These are phyloP conservation scores for Elephantulus edwardii DNA, from an alignment of 2,113 vertebrate genomes.

Conservation along the genomic window DNA sequence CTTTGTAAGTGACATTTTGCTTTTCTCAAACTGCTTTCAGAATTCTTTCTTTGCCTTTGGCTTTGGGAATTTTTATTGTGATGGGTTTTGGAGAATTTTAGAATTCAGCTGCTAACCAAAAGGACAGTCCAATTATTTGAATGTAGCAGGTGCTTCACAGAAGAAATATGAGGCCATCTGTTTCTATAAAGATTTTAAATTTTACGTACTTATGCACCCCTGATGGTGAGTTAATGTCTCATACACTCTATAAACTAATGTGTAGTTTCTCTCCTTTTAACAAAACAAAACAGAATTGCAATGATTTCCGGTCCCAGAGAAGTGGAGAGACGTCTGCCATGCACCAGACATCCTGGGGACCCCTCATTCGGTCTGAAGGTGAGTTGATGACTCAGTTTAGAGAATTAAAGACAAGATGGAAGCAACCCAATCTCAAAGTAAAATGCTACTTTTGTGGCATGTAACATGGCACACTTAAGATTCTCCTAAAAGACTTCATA, in stretches of 20 bases:
- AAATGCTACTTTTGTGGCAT: fast-evolving
- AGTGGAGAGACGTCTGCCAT: fast-evolving
- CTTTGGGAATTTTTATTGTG: too few species aligned
- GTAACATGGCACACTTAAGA: fast-evolving
- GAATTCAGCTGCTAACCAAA: too few species aligned
- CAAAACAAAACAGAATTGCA: conserved; percentile 57
- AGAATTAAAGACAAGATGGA: not conserved
- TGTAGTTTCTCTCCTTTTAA: not conserved
- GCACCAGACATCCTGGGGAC: conserved; percentile 69
- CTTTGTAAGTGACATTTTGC: too few species aligned
- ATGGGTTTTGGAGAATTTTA: too few species aligned
- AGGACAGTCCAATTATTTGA: too few species aligned
- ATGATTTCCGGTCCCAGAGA: conserved; percentile 29
- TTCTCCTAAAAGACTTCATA: not conserved
- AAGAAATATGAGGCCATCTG: too few species aligned
- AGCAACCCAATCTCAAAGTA: fast-evolving
- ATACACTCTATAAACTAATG: not conserved
- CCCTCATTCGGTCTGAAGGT: conserved; percentile 60
- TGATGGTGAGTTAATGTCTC: fast-evolving
- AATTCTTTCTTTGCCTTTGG: too few species aligned
- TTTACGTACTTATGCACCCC: not conserved
- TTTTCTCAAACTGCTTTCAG: too few species aligned
- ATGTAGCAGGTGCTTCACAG: too few species aligned
- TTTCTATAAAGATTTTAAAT: too few species aligned
- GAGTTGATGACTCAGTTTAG: not conserved